Evolutionary conservation across 2,113 vertebrate species (phyloP).

Genomic region (Himantopus leucocephalus): DNA sequence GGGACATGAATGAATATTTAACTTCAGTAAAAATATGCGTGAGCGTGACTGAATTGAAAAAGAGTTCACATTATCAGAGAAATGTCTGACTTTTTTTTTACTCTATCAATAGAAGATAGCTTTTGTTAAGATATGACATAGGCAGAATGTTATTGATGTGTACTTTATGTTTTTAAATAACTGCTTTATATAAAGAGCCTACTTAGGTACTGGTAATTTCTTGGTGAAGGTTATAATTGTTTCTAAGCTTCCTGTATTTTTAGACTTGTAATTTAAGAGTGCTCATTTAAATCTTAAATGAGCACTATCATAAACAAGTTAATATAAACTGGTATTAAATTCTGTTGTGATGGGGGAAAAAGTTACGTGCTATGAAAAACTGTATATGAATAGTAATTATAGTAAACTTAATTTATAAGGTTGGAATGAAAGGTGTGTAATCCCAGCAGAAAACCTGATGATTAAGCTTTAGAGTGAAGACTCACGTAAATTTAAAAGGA

Average conservation of each 20-base stretch:
- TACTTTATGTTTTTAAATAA: not conserved
- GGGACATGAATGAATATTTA: not conserved
- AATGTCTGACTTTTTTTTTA: not conserved
- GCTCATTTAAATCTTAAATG: slow-evolving; percentile 21
- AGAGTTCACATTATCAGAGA: not conserved
- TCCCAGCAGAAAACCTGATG: not conserved
- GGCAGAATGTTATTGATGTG: not conserved
- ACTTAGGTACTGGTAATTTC: not conserved
- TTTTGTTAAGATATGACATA: not conserved
- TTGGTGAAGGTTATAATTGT: not conserved
- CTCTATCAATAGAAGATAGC: not conserved
- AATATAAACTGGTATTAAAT: slow-evolving; percentile 19
- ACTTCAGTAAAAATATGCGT: not conserved
- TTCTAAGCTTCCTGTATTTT: not conserved
- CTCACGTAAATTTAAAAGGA: not conserved
- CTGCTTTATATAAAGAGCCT: not conserved
- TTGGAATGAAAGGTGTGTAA: not conserved
- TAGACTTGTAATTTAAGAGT: not conserved
- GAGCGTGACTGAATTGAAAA: not conserved
- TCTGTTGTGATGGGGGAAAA: not conserved
- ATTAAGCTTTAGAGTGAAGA: not conserved
- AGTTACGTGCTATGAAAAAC: not conserved
- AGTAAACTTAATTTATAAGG: not conserved
- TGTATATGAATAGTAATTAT: not conserved
- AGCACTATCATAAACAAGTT: slow-evolving; percentile 13